phyloP scores from a whole-genome alignment of 2,888 invertebrate genomes.

The Spodoptera littoralis region DNA sequence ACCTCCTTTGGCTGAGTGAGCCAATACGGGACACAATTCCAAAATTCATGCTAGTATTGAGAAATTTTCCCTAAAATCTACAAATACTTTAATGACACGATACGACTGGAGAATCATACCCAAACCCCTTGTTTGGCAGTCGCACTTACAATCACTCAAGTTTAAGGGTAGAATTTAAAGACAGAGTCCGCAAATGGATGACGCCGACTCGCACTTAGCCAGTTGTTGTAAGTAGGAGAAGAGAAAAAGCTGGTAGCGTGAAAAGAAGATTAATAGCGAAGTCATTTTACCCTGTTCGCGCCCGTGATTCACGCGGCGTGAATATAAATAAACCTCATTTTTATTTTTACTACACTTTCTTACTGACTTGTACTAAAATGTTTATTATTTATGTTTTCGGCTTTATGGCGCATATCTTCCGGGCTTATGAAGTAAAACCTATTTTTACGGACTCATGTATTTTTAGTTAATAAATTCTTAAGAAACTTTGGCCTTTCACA shows the following conservation, averaged over 20 bases:
- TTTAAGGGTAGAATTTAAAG: too few species aligned
- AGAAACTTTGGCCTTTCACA: conserved; percentile 13
- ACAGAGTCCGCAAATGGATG: too few species aligned
- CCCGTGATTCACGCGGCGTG: conserved; percentile 50
- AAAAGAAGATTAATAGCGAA: conserved; percentile 42
- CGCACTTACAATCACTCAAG: too few species aligned
- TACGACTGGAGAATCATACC: too few species aligned
- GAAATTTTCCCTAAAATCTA: too few species aligned
- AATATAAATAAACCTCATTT: conserved; percentile 51
- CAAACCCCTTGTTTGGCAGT: too few species aligned
- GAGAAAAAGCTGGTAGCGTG: conserved; percentile 17
- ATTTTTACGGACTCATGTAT: conserved; percentile 46
- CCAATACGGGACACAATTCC: too few species aligned
- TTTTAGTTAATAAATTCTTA: conserved; percentile 27
- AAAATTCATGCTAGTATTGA: too few species aligned
- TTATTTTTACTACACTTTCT: conserved; percentile 40
- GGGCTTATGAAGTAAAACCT: conserved; percentile 41
- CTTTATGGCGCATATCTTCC: conserved; percentile 46
- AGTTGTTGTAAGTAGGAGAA: conserved; percentile 9
- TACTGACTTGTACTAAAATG: conserved; percentile 44
- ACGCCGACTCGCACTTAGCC: too few species aligned
- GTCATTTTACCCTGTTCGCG: conserved; percentile 50
- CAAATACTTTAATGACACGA: too few species aligned
- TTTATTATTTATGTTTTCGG: conserved; percentile 49
- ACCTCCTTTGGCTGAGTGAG: too few species aligned